Evolutionary conservation across 2,113 vertebrate species (phyloP), one percentile per base, ranked within the genome.

Genomic region (Rhineura floridana): DNA sequence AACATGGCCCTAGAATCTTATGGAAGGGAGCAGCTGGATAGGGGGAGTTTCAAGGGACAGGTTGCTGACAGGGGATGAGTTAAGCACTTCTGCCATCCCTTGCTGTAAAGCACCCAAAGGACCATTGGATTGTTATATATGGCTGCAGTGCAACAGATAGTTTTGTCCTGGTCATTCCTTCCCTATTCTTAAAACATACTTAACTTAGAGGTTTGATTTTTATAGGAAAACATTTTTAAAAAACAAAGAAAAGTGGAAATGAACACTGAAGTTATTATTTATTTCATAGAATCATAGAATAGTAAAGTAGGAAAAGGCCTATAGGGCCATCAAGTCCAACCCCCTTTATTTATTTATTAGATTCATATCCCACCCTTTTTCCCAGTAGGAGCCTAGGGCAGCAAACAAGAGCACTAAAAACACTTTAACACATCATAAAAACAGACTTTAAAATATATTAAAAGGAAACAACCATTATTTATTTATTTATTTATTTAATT

Each of bases 201-300:
- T 28, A 8, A 65, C 55, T 21, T 78, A 28, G 33, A 78, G 84
- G n/a, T 78, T 79, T 17, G 6, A 17, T 42, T 81, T 55, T 70
- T 46, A 55, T 33, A 33, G 25, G 50, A 28, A 25, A 62, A n/a
- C 36, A 12, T 76, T 9, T 28, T 25, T 62, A 15, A 48, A 46
- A 48, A 70, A 72, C 92, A 94, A 97, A 96, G 92, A 94, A 97
- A 96, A 96, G 55, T 96, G 93, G 91, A 96, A 94, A 94, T 93
- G 83, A 93, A 95, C 92, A 94, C 90, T 96, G 95, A 93, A 93
- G 85, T 83, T 92, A 95, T 95, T 59, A n/a, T n/a, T n/a, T n/a
- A n/a, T n/a, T n/a, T n/a, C n/a, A n/a, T n/a, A n/a, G n/a, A n/a
- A n/a, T n/a, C n/a, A n/a, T n/a, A n/a, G n/a, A n/a, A n/a, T n/a